A percentile compares a stretch with the other conserved stretches of the same genome.
These are phyloP conservation scores for Hipparchia sbordonii DNA, from an alignment of 2,888 invertebrate genomes.

Conservation along the genomic window DNA sequence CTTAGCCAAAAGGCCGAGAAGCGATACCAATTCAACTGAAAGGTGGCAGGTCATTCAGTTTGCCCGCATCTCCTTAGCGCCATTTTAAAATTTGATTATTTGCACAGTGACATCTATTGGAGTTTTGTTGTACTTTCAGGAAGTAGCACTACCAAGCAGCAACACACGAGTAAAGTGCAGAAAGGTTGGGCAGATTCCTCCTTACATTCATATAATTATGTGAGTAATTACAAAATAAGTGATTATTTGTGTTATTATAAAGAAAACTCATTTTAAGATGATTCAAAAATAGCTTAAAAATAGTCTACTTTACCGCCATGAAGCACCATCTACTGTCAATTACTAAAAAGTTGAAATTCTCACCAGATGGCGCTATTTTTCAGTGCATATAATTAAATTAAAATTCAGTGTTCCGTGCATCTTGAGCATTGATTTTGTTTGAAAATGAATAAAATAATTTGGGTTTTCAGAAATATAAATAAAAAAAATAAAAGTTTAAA, in stretches of 20 bases:
- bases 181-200: background rate
- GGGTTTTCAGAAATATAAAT: background rate
- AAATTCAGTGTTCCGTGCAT: too few species aligned
- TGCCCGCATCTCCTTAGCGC: background rate
- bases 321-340: background rate
- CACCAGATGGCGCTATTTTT: background rate
- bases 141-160: background rate
- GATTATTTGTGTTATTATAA: too few species aligned
- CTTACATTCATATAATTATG: too few species aligned
- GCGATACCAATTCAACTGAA: background rate
- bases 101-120: background rate
- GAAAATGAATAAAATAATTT: background rate
- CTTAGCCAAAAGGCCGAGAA: slow-evolving; percentile 10
- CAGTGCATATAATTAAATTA: background rate
- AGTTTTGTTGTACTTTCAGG: background rate
- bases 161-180: too few species aligned
- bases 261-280: too few species aligned
- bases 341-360: background rate
- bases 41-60: background rate
- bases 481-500: background rate
- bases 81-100: background rate
- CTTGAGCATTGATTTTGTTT: background rate
- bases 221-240: too few species aligned
- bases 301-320: too few species aligned
- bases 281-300: too few species aligned